A percentile compares a stretch with the other conserved stretches of the same genome.
Conservation (phyloP, 2,113 vertebrate species). For the Pelusios castaneus region DNA sequence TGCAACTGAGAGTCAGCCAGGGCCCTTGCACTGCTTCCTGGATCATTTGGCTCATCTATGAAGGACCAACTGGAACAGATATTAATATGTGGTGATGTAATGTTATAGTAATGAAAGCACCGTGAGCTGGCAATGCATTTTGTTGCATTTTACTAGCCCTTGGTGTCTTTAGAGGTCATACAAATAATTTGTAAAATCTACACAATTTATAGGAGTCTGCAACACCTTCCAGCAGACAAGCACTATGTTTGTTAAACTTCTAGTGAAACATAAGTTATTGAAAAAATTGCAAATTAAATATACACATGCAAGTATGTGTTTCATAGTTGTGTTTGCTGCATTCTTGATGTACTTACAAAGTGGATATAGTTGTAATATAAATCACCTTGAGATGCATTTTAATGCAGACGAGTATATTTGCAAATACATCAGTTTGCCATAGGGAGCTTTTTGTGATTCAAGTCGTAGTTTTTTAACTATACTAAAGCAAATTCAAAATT, state of each 20-base stretch:
- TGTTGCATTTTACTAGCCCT: neutral
- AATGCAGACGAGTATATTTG: conserved; percentile 25
- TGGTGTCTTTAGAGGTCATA: rapidly evolving
- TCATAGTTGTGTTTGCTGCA: conserved; percentile 35
- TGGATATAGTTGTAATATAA: neutral
- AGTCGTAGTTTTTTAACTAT: neutral
- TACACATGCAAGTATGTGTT: neutral
- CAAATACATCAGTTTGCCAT: conserved; percentile 48
- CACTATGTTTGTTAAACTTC: neutral
- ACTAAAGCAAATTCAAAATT: neutral
- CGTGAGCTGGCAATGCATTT: neutral
- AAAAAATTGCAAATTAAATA: conserved; percentile 12
- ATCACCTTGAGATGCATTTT: conserved; percentile 44
- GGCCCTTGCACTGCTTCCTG: neutral
- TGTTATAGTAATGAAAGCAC: neutral
- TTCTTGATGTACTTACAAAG: conserved; percentile 39
- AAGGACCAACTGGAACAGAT: neutral
- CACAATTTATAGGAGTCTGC: neutral
- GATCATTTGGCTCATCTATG: neutral
- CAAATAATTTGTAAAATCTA: neutral
- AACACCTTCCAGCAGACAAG: rapidly evolving
- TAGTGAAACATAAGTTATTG: neutral
- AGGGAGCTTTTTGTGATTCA: neutral
- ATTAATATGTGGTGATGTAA: neutral
- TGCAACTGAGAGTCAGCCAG: neutral